phyloP scores from a whole-genome alignment of 2,113 vertebrate genomes.

The Pseudorhombus dupliciocellatus region DNA sequence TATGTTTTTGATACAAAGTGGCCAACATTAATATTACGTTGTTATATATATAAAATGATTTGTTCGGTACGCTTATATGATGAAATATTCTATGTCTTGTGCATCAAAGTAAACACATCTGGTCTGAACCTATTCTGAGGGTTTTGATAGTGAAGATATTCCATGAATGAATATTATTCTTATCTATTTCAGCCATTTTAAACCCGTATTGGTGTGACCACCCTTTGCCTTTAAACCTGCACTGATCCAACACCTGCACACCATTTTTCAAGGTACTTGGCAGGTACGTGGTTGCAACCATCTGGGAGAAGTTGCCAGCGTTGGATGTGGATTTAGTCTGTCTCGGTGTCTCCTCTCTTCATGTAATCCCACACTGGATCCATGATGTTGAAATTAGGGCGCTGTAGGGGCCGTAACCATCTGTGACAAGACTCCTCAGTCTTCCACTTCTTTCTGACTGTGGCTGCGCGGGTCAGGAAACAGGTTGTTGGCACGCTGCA shows the following conservation, averaged over 20 bases:
- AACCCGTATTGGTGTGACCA: not conserved
- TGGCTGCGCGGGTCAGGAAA: not conserved
- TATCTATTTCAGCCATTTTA: not conserved
- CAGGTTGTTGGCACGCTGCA: not conserved
- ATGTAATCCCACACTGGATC: not conserved
- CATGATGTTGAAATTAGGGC: not conserved
- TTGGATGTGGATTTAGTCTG: not conserved
- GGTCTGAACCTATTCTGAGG: too few relatives aligned
- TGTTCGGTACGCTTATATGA: too few relatives aligned
- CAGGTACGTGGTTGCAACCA: not conserved
- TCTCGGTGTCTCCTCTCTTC: slow-evolving; percentile 1
- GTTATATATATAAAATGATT: too few relatives aligned
- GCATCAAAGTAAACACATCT: too few relatives aligned
- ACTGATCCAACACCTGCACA: not conserved
- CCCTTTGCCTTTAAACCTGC: not conserved
- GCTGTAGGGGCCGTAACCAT: not conserved
- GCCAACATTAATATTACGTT: too few relatives aligned
- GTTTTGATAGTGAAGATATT: not conserved
- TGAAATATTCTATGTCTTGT: too few relatives aligned
- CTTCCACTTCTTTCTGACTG: not conserved
- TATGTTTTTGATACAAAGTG: too few relatives aligned
- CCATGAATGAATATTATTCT: too few relatives aligned
- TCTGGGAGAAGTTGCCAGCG: not conserved
- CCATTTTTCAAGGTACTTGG: slow-evolving; percentile 11
- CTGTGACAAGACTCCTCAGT: not conserved